Base-by-base conservation (phyloP, 1,140 invertebrate genomes). In the Dysdera silvatica region DNA sequence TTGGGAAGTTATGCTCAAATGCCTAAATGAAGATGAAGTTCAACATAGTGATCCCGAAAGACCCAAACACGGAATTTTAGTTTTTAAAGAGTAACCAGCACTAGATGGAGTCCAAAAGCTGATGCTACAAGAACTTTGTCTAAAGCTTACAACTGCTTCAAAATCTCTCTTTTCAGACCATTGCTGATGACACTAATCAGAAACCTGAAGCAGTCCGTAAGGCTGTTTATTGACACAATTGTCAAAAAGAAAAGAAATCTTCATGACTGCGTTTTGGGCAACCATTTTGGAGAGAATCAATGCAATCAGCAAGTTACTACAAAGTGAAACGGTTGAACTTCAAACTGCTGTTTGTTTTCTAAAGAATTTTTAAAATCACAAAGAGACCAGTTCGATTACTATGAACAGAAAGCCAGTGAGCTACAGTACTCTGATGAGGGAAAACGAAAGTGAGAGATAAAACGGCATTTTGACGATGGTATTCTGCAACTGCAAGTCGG, bases 71-170 rank as follows among this genome's bases (percentile, higher is more conserved):
- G 48, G 18, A 10, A 8, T 7, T 8, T 18, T 51, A 24, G 28
- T 37, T 26, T 16, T 55, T 6, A 58, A 58, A 58, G 14, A 4
- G 32, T 48, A 33, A 48, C 56, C 2, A 28, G 26, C 5, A 58
- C 56, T 3, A 45, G 56, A 14, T 58, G 56, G 56, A 48, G 28
- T 7, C 41, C 56, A 10, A 20, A 32, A 3, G 56, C 56, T 7
- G 43, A 32, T 48, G 56, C 56, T 10, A 35, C 28, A 6, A 43
- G 20, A 28, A 24, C 26, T 28, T 43, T 56, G 18, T 4, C 24
- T 8, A 41, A 56, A 56, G 40, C 12, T 16, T 56, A 56, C 45
- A 16, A 6, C 3, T 4, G 4, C 3, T 18, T 53, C 8, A 33
- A 4, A 18, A n/a, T n/a, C n/a, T 33, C 4, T 6, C 31, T 5